Evolutionary conservation across 2,888 invertebrate genomes (phyloP), one percentile per base, ranked within the genome.

Genomic region (Tricholauxania praeusta): DNA sequence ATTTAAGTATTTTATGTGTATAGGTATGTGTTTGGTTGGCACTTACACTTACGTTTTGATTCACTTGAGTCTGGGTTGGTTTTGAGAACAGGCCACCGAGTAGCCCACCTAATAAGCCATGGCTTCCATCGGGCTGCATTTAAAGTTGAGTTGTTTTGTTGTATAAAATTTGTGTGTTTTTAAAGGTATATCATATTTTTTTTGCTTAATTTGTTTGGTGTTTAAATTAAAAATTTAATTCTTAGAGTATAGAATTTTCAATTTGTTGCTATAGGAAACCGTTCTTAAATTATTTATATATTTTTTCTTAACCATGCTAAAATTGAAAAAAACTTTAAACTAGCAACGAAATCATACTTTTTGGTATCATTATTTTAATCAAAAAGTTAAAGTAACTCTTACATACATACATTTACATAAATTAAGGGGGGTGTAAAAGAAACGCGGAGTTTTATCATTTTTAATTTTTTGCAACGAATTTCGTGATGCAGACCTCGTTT

Each of bases 71-170:
- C 22, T 62, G 64, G 39, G 74, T 83, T 81, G 85, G 84, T 84
- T 86, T 86, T 80, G 86, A 85, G 83, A 86, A 86, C 80, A 86
- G 85, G 82, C 86, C 86, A 79, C 86, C 86, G 80, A 86, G 85
- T 80, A 86, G 84, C 81, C 86, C 86, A 81, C 85, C 85, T 84
- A 86, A 86, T 81, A 86, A 83, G 81, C 85, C 86, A 80, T 84
- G 80, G 83, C 85, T 80, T 80, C 84, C 85, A 80, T 86, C 86
- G 80, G 85, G 84, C 84, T 86, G 85, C 83, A 78, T 81, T 80
- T 74, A 80, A 77, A 80, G 79, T 79, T 79, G 78, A 79, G 76
- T 72, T 71, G 75, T 75, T 68, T 75, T 72, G 60, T 72, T 72
- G 72, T 72, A 71, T 53, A 67, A 67, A 52, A 67, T 67, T 49